These are phyloP conservation scores for Pterois miles DNA, from an alignment of 2,797 vertebrate genomes.

Conservation along the genomic window DNA sequence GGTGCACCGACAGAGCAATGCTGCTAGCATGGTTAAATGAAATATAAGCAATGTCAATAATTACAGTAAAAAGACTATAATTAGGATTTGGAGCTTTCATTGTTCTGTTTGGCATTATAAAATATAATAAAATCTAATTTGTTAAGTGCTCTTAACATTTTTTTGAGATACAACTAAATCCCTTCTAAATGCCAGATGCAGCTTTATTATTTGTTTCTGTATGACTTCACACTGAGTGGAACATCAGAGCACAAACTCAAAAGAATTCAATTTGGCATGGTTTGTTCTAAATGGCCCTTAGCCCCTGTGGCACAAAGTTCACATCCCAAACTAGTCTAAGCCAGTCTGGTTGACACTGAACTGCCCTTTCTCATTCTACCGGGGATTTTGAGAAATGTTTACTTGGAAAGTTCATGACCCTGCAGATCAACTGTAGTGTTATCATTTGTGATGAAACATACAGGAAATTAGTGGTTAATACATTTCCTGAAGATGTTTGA, in stretches of 20 bases:
- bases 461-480: slow-evolving; percentile 53
- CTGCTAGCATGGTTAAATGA: not conserved
- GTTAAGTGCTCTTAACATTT: not conserved
- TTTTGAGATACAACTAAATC: slow-evolving; percentile 1
- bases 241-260: slow-evolving; percentile 53
- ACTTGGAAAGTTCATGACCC: slow-evolving; percentile 76
- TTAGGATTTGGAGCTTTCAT: not conserved
- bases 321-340: slow-evolving; percentile 70
- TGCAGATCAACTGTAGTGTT: slow-evolving; percentile 60
- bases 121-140: not conserved
- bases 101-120: no score
- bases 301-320: slow-evolving; percentile 67
- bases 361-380: slow-evolving; percentile 73
- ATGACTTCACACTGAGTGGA: slow-evolving; percentile 38
- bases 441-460: slow-evolving; percentile 31
- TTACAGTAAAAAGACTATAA: not conserved
- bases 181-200: slow-evolving; percentile 30
- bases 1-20: not conserved
- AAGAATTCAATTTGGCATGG: slow-evolving; percentile 61
- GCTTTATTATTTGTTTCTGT: slow-evolving; percentile 1
- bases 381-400: slow-evolving; percentile 78
- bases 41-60: not conserved
- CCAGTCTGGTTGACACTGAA: slow-evolving; percentile 70
- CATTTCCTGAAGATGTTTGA: slow-evolving; percentile 33
- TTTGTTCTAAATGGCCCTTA: slow-evolving; percentile 63